Base-by-base conservation (phyloP, 2,113 vertebrate species). In the Eonycteris spelaea region DNA sequence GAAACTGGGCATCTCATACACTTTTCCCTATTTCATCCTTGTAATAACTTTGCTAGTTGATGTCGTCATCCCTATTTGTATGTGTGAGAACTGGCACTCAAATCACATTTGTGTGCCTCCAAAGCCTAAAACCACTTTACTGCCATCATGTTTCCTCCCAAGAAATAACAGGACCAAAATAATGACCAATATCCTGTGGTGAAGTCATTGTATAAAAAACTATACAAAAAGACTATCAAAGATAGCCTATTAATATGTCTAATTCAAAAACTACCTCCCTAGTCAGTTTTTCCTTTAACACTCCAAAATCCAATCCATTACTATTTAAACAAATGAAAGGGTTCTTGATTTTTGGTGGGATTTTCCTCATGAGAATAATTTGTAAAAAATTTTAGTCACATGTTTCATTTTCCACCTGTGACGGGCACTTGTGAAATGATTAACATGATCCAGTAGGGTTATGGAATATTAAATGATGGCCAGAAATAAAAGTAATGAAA, bases 401-500 rank as follows among this genome's bases (percentile, higher is more conserved):
- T 45, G 83, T 59, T 95, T 43, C 38, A 53, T 90, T 93, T 97
- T 95, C 84, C 67, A 48, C 51, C 68, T 95, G 93, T 86, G 83
- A 85, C 24, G 68, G 38, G 53, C 65, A 48, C 63, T 61, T 67
- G 33, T 86, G 74, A 93, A 86, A 86, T 93, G 88, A 86, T 77
- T 89, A 73, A 67, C 59, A 78, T 5, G 5, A 14, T 57, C 70
- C 18, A 71, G 26, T n/a, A 70, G 53, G 73, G 30, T 73, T 75
- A 78, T 0, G 89, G 90, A 79, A 78, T 74, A 88, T 26, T 83
- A 86, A 94, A 68, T 67, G 91, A 84, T 61, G 93, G n/a, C 9
- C 24, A 86, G 82, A 95, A 85, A 83, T 79, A 53, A 92, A 96
- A 92, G 85, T 48, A 95, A 89, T 11, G 28, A 90, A 85, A 88